A percentile compares a stretch with the other conserved stretches of the same genome.
Evolutionary conservation across 2,888 invertebrate genomes (phyloP).

Genomic region (Alloplasta piceator): DNA sequence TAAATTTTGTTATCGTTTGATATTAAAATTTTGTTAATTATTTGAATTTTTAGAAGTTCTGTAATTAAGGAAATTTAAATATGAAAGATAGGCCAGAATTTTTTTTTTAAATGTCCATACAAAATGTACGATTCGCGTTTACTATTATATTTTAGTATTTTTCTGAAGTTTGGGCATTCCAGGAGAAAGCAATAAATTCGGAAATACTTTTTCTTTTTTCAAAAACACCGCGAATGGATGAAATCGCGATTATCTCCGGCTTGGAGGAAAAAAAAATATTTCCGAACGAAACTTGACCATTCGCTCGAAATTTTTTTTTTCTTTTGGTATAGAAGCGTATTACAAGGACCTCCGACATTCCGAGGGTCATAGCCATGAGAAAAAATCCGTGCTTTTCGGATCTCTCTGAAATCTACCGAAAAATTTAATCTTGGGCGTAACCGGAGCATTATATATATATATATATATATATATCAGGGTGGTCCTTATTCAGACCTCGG

Average conservation of each 20-base stretch:
- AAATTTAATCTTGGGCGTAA: conserved; percentile 14
- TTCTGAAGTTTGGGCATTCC: background rate
- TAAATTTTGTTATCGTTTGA: too few species aligned
- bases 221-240: conserved; percentile 12
- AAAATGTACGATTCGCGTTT: conserved; percentile 1
- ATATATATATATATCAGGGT: too few species aligned
- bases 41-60: too few species aligned
- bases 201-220: background rate
- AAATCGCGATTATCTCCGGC: conserved; percentile 52
- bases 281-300: conserved; percentile 30
- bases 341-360: conserved; percentile 32
- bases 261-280: conserved; percentile 19
- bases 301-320: background rate
- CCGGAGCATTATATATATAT: conserved; percentile 13
- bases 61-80: too few species aligned
- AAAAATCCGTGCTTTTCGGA: too few species aligned
- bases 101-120: too few species aligned
- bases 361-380: background rate
- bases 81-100: too few species aligned
- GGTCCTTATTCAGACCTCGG: too few species aligned
- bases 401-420: background rate
- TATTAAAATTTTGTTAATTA: too few species aligned
- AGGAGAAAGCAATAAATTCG: conserved; percentile 29
- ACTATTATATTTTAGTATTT: conserved; percentile 21
- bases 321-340: background rate